Base-by-base conservation (phyloP, 2,797 vertebrate species). In the Perodicticus potto region DNA sequence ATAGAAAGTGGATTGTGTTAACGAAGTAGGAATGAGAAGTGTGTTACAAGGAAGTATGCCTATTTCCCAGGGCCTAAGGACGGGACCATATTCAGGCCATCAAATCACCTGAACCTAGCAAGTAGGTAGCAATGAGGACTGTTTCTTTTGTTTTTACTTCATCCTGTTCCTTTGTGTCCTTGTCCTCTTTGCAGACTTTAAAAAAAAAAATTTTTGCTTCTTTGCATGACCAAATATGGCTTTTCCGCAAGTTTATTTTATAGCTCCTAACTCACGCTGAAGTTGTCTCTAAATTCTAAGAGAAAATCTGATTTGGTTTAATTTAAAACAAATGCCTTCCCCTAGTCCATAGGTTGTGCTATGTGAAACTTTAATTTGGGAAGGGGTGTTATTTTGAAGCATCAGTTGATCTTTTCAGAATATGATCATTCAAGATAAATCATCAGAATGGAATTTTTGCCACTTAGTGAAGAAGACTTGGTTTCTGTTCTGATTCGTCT, bases 401-500 rank as follows among this genome's bases (percentile, higher is more conserved):
- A 70, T 81, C 34, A 78, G 20, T 5, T 86, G 7, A 37, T n/a
- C 57, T 82, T 49, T 96, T 92, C 59, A 85, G 43, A 78, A n/a
- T 6, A 91, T 20, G 2, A 70, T 22, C 29, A 74, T 83, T n/a
- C 14, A 65, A 90, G 40, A 29, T 77, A 63, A 92, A 55, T 7
- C 40, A 84, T 40, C 72, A 81, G 63, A 86, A 89, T 69, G 81
- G 77, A 92, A 76, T 89, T 94, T 80, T 76, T 89, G 37, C 19
- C 22, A 72, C 11, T 23, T 25, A n/a, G 7, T 87, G 23, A 76
- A 85, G 37, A 76, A 92, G 59, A 57, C 29, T 34, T 5, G 61
- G 34, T 80, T 96, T 96, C 73, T 89, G 27, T 74, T 45, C 73
- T 70, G 89, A 81, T 67, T 96, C 86, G 81, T 81, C 80, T 74